Base-by-base conservation (phyloP, 2,888 invertebrate species). In the Strigamia maritima region DNA sequence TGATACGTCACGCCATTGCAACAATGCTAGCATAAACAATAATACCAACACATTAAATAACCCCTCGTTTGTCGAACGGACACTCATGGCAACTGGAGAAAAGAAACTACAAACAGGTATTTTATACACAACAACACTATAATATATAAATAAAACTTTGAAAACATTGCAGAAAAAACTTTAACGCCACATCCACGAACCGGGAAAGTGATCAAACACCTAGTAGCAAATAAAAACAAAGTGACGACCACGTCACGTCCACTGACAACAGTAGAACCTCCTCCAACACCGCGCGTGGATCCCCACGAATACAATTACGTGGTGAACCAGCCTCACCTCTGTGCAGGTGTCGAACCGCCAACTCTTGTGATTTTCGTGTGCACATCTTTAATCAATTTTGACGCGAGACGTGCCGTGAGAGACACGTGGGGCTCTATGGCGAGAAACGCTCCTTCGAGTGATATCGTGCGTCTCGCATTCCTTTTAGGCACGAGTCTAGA, bases 391-490 rank as follows among this genome's bases (percentile, higher is more conserved):
- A 38, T n/a, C 19, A 79, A 79, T 44, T 79, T 79, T 24, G 79
- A 49, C 28, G 35, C 38, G 22, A n/a, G 85, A n/a, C 49, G 80
- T 35, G 83, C 82, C 16, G 84, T 85, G 14, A 80, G 85, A 12
- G 81, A 82, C 7, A 85, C 85, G 0, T 85, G 85, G 85, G 85
- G 83, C 0, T 79, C 80, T 31, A 22, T 76, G 12, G 77, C 80
- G 4, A 1, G 44, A 22, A 79, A 76, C 26, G 16, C 26, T 16
- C 24, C 85, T 31, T 85, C 86, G 78, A 85, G 86, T 16, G 70
- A 16, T 7, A 79, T 78, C 7, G 80, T 82, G 7, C 75, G 79
- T 7, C 74, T 82, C n/a, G 80, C 79, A 4, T 82, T 82, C 44
- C 65, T 81, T 10, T 74, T 82, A 35, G 82, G 82, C 12, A 44